phyloP scores from a whole-genome alignment of 1,140 invertebrate species.

The Zaprionus tsacasi region DNA sequence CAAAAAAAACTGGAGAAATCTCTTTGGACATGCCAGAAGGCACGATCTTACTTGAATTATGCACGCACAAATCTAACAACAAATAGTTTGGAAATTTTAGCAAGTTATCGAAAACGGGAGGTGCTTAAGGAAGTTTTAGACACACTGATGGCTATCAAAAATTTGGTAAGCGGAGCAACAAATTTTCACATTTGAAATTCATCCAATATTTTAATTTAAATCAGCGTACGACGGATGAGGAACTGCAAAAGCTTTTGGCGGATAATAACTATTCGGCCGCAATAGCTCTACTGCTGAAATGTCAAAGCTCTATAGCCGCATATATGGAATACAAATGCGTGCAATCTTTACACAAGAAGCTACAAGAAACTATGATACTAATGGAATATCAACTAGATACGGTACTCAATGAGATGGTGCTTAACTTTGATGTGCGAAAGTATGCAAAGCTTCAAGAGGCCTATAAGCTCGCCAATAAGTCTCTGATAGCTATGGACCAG shows the following conservation, averaged over 20 bases:
- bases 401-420: conserved; percentile 91
- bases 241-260: conserved; percentile 91
- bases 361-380: conserved; percentile 96
- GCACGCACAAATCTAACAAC: conserved; percentile 93
- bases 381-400: conserved; percentile 96
- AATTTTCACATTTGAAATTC: background rate
- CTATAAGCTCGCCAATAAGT: conserved; percentile 93
- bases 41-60: conserved; percentile 89
- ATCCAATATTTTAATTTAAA: background rate
- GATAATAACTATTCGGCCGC: conserved; percentile 95
- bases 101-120: conserved; percentile 94
- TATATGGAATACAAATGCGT: conserved; percentile 95
- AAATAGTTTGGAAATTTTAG: conserved; percentile 93
- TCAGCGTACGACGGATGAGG: conserved; percentile 91
- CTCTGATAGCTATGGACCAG: conserved; percentile 96
- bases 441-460: conserved; percentile 94
- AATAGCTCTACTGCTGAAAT: conserved; percentile 94
- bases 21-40: conserved; percentile 89
- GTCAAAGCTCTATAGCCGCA: conserved; percentile 91
- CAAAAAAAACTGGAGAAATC: conserved; percentile 89
- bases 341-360: conserved; percentile 92
- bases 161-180: conserved; percentile 84
- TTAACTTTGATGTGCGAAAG: conserved; percentile 89
- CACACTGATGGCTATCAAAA: conserved; percentile 92
- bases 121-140: conserved; percentile 91